Evolutionary conservation across 2,113 vertebrate species (phyloP), one percentile per base, ranked within the genome.

Genomic region (Colinus virginianus): DNA sequence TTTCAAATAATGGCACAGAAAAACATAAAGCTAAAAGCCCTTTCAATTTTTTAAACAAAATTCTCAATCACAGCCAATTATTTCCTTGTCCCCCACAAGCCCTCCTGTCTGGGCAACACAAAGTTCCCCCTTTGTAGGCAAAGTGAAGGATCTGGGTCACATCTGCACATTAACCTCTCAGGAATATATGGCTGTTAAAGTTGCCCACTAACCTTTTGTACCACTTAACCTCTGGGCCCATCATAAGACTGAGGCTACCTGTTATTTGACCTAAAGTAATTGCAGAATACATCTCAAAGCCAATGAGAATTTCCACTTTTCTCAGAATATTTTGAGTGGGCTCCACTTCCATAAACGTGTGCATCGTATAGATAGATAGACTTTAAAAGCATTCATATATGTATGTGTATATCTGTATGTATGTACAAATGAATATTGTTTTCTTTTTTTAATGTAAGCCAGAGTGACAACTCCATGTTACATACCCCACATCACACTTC

Each of bases 141-240:
- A 69, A 90, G 63, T 71, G 62, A 55, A 70, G 48, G 49, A 89
- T 82, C 55, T 70, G 74, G 78, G 84, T 89, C 94, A 91, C 55
- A 93, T 70, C 68, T 90, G 28, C 34, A 51, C 84, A 87, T 92
- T 94, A 95, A 94, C 82, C 68, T 82, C 42, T 63, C 87, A 87
- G 32, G 49, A 93, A 92, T 74, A 84, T 84, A 87, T 26, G 51
- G 15, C 68, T 85, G 49, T 63, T 56, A 30, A 74, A 91, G 32
- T 42, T 71, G 49, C 82, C 81, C 19, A 6, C 45, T 79, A 79
- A 90, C 69, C 69, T 78, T 84, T 90, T 51, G 6, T n/a, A 83
- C 46, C 87, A 93, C 68, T 94, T 91, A 94, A 96, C 89, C 78
- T 79, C 71, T n/a, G 32, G 53, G 75, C 76, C 87, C 82, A 67